phyloP scores from a whole-genome alignment of 2,113 vertebrate genomes.

The Zeus faber region DNA sequence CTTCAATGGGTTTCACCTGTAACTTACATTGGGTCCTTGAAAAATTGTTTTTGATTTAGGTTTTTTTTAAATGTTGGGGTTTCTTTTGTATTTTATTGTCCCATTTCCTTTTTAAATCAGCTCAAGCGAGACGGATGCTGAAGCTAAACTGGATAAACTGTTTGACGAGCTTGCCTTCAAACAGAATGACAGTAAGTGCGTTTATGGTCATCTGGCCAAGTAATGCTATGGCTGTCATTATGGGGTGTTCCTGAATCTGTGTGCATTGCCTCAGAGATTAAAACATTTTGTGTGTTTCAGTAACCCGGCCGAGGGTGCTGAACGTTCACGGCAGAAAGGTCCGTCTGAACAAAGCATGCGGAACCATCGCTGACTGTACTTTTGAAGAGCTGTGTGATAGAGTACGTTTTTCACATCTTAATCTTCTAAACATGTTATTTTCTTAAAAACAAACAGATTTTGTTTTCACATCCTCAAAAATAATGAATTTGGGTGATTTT shows the following conservation, averaged over 20 bases:
- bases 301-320: constrained; percentile 92
- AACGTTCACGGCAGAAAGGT: constrained; percentile 93
- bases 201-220: too few species aligned
- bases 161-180: constrained; percentile 98
- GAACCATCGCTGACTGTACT: constrained; percentile 91
- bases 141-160: constrained; percentile 89
- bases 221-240: not conserved
- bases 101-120: constrained; percentile 68
- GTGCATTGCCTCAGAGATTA: not conserved
- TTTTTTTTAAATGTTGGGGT: constrained; percentile 41
- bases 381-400: constrained; percentile 97
- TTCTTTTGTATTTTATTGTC: constrained; percentile 81
- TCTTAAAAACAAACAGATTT: too few species aligned
- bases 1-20: not conserved
- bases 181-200: constrained; percentile 99
- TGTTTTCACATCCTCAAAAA: too few species aligned
- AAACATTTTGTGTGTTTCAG: constrained; percentile 69
- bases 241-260: not conserved
- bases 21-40: not conserved
- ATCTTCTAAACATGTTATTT: too few species aligned
- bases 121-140: constrained; percentile 90
- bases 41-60: not conserved
- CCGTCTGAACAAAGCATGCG: constrained; percentile 90
- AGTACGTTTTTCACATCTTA: constrained; percentile 84
- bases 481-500: too few species aligned